phyloP scores from a whole-genome alignment of 1,140 invertebrate genomes.

The Orchesella cincta region DNA sequence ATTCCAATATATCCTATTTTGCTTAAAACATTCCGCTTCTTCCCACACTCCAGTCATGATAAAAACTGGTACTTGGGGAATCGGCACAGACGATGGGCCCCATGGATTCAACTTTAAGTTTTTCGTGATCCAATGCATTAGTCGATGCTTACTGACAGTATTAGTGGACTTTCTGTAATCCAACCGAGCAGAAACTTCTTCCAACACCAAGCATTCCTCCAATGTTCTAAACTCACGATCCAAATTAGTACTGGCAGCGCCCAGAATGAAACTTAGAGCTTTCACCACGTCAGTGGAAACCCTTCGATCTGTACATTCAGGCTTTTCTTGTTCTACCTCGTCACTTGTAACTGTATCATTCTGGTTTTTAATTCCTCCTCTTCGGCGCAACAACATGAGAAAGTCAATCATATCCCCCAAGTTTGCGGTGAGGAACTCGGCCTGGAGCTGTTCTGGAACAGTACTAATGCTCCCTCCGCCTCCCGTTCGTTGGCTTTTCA shows the following conservation, averaged over 20 bases:
- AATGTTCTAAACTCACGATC: neutral
- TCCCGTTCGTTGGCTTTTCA: neutral
- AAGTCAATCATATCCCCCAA: conserved; percentile 19
- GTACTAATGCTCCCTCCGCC: neutral
- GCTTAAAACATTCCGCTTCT: conserved; percentile 3
- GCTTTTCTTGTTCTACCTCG: no score
- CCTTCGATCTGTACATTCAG: neutral
- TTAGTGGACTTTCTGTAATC: neutral
- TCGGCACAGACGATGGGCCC: neutral
- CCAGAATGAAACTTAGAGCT: conserved; percentile 16
- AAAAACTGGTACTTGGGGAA: neutral
- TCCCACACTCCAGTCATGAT: conserved; percentile 16
- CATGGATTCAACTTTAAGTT: conserved; percentile 23
- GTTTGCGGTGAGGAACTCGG: neutral
- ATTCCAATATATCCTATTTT: conserved; percentile 23
- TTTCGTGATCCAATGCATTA: neutral
- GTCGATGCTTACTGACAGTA: neutral
- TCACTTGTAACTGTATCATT: no score
- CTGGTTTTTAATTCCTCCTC: neutral
- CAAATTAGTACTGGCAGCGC: neutral
- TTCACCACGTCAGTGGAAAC: neutral
- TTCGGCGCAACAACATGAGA: neutral
- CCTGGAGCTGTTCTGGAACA: conserved; percentile 22
- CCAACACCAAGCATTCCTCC: neutral
- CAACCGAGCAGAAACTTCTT: neutral